Conservation (phyloP, 2,797 vertebrate genomes). For the Tenualosa ilisha region DNA sequence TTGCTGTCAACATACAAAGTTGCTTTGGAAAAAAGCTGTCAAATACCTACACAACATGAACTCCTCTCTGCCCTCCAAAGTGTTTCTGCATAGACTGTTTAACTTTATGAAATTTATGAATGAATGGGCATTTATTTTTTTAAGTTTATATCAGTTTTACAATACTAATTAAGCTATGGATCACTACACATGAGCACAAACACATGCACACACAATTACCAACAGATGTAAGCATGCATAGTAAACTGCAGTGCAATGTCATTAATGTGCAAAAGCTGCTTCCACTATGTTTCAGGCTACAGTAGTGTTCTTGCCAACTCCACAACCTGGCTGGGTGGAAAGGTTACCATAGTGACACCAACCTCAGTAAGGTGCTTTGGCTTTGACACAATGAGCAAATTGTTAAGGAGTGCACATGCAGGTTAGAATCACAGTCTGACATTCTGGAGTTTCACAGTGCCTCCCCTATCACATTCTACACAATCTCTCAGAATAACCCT, state of each 20-base stretch:
- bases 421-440: not conserved
- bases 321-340: not conserved
- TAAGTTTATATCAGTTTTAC: not conserved
- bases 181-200: not conserved
- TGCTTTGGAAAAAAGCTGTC: too few relatives aligned
- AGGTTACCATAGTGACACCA: not conserved
- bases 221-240: too few relatives aligned
- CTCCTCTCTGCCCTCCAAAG: too few relatives aligned
- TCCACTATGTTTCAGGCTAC: not conserved
- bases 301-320: not conserved
- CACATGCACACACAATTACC: not conserved
- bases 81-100: not conserved
- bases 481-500: not conserved
- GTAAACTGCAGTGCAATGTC: not conserved
- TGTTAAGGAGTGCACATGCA: not conserved
- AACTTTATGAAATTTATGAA: not conserved
- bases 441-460: not conserved
- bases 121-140: not conserved
- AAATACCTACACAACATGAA: too few relatives aligned
- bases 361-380: not conserved
- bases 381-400: not conserved
- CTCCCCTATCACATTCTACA: not conserved
- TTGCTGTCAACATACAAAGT: too few relatives aligned
- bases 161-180: not conserved
- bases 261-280: not conserved